phyloP scores from a whole-genome alignment of 2,888 invertebrate species.

The Volucella inflata region DNA sequence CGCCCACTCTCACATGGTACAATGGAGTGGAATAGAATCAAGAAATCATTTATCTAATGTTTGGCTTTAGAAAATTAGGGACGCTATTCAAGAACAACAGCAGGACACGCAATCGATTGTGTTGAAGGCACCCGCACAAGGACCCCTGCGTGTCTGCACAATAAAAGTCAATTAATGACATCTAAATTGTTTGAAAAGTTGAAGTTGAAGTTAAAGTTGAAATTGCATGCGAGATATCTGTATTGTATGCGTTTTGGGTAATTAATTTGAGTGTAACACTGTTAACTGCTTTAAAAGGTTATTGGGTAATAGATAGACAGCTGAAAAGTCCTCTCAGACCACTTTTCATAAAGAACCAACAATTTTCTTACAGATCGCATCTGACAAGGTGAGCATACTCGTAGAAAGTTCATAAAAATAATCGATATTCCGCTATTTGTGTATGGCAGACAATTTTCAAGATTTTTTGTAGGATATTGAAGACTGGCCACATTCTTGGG shows the following conservation, averaged over 20 bases:
- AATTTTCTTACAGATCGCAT: too few species aligned
- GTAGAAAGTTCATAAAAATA: too few species aligned
- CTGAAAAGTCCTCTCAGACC: too few species aligned
- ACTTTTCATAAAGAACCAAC: too few species aligned
- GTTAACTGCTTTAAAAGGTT: slow-evolving; percentile 2
- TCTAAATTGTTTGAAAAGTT: slow-evolving; percentile 56
- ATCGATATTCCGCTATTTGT: too few species aligned
- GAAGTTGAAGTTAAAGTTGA: slow-evolving; percentile 16
- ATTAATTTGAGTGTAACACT: slow-evolving; percentile 46
- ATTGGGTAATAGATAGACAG: too few species aligned
- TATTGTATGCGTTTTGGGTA: slow-evolving; percentile 61
- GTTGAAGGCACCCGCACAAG: slow-evolving; percentile 73
- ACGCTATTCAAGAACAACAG: slow-evolving; percentile 61
- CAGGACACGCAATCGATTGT: slow-evolving; percentile 56
- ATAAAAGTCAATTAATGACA: slow-evolving; percentile 53
- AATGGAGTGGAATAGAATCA: slow-evolving; percentile 61
- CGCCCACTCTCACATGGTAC: slow-evolving; percentile 54
- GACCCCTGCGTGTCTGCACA: slow-evolving; percentile 44
- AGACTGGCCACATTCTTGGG: too few species aligned
- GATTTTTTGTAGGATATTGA: too few species aligned
- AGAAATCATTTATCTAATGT: slow-evolving; percentile 71
- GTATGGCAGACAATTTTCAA: too few species aligned
- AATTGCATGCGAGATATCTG: not conserved
- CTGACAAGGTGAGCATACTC: too few species aligned
- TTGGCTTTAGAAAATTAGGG: slow-evolving; percentile 75